phyloP scores from a whole-genome alignment of 2,797 vertebrate species.

The Lagothrix lagotricha region DNA sequence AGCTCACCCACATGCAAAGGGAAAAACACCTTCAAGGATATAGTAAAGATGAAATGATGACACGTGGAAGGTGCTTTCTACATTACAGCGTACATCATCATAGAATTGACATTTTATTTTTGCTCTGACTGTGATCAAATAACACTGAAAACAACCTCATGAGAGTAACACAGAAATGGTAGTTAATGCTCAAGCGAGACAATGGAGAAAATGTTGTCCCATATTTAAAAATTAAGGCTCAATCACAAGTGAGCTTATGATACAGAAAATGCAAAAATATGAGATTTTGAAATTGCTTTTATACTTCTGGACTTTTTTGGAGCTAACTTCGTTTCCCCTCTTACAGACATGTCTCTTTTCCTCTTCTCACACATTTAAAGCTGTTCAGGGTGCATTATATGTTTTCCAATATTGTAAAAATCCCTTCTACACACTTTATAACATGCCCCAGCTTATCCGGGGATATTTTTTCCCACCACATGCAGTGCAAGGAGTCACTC shows the following conservation, averaged over 20 bases:
- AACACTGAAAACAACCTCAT: background rate
- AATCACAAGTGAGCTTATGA: background rate
- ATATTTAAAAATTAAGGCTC: background rate
- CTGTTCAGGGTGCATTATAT: background rate
- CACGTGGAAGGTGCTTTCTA: background rate
- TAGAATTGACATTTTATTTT: background rate
- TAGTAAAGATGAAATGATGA: background rate
- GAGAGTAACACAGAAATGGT: background rate
- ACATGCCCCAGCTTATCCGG: background rate
- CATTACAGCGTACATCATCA: too few relatives aligned
- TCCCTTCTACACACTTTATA: background rate
- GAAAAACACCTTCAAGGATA: background rate
- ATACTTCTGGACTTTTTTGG: background rate
- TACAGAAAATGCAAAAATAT: background rate
- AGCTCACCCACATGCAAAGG: background rate
- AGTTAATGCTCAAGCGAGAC: background rate
- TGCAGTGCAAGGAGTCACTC: background rate
- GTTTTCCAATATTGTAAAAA: slow-evolving; percentile 8
- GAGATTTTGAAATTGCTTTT: background rate
- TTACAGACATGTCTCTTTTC: background rate
- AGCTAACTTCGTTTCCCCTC: background rate
- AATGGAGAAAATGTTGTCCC: background rate
- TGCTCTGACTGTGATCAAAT: background rate
- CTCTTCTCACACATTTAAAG: background rate
- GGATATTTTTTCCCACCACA: background rate